A percentile compares a stretch with the other conserved stretches of the same genome.
Evolutionary conservation across 2,113 vertebrate genomes (phyloP).

Genomic region (Dicentrarchus labrax): DNA sequence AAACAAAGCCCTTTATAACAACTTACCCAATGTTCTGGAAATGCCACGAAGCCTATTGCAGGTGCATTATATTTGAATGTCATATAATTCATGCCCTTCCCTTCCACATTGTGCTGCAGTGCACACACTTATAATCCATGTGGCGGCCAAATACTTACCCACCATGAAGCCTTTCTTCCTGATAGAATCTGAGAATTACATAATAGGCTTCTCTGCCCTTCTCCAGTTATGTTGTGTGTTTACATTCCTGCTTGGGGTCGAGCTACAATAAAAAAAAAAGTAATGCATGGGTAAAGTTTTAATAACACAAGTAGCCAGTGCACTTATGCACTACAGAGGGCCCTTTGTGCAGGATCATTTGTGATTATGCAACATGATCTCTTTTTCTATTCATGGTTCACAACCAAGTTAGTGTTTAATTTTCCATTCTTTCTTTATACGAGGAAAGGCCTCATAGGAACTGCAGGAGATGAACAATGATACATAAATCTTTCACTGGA

Average conservation of each 20-base stretch:
- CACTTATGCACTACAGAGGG: slow-evolving; percentile 69
- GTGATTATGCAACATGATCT: slow-evolving; percentile 74
- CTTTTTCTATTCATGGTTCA: slow-evolving; percentile 61
- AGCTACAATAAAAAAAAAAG: slow-evolving; percentile 55
- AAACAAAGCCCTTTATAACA: neutral
- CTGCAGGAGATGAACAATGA: slow-evolving; percentile 17
- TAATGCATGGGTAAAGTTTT: slow-evolving; percentile 62
- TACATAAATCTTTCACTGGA: neutral
- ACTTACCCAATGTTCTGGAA: neutral
- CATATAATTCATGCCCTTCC: slow-evolving; percentile 8
- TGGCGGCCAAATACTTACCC: neutral
- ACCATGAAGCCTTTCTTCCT: slow-evolving; percentile 27
- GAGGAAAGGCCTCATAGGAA: slow-evolving; percentile 16
- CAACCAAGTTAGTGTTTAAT: slow-evolving; percentile 59
- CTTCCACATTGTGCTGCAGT: slow-evolving; percentile 8
- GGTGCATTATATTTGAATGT: slow-evolving; percentile 32
- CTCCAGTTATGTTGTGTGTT: slow-evolving; percentile 46
- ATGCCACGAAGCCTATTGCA: neutral
- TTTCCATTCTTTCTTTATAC: slow-evolving; percentile 15
- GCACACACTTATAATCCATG: neutral
- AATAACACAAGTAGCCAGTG: slow-evolving; percentile 59
- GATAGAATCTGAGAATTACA: slow-evolving; percentile 24
- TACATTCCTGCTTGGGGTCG: slow-evolving; percentile 55
- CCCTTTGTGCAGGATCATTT: slow-evolving; percentile 69
- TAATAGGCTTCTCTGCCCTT: slow-evolving; percentile 18